Percentiles rank a stretch among this genome's conserved stretches.
Conservation (phyloP, 2,888 invertebrate genomes). For the Oscheius sp. region DNA sequence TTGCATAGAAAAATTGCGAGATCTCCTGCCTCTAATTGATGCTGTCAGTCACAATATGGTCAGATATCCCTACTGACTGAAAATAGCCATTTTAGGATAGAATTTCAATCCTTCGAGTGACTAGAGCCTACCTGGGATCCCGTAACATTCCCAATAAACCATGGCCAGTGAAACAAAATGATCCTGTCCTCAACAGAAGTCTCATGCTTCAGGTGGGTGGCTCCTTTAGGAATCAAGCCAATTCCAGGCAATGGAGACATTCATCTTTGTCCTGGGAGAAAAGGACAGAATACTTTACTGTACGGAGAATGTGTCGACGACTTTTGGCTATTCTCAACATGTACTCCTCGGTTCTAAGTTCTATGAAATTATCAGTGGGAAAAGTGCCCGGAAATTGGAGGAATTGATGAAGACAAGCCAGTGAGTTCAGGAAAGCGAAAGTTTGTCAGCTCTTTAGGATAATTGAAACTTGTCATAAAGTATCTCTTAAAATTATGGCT, state of each 20-base stretch:
- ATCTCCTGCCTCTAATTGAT: not conserved
- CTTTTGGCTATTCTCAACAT: constrained; percentile 7
- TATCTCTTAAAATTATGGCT: not conserved
- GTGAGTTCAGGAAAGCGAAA: too few species aligned
- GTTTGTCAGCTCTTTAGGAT: too few species aligned
- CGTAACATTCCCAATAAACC: not conserved
- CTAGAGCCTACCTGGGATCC: not conserved
- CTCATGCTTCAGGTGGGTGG: not conserved
- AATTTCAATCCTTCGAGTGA: not conserved
- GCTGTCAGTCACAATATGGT: not conserved
- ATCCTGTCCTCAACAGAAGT: not conserved
- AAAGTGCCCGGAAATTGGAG: too few species aligned
- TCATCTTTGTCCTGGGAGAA: not conserved
- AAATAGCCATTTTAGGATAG: not conserved
- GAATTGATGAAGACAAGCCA: too few species aligned
- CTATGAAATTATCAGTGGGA: too few species aligned
- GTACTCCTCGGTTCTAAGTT: not conserved
- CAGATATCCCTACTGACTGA: not conserved
- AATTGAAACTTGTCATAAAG: too few species aligned
- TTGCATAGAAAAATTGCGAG: not conserved
- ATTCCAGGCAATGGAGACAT: constrained; percentile 11
- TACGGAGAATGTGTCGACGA: constrained; percentile 16
- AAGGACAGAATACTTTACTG: not conserved
- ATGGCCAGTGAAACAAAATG: not conserved
- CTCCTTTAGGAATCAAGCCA: not conserved